Evolutionary conservation across 1,140 invertebrate genomes (phyloP), one percentile per base, ranked within the genome.

Genomic region (Ceratina australensis): DNA sequence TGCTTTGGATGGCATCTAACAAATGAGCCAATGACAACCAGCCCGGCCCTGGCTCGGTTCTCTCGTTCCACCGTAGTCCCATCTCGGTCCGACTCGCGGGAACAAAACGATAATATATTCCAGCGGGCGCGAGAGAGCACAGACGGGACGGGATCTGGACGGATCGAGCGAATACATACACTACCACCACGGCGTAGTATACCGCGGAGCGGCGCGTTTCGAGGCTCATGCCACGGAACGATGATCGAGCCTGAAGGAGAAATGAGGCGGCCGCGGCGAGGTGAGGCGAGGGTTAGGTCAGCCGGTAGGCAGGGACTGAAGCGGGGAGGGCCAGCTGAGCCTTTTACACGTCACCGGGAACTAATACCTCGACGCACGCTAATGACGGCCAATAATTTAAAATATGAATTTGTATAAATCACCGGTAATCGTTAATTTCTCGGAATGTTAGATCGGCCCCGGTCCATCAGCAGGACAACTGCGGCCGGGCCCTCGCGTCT

Each of bases 1-100:
- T 92, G 90, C 90, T 91, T 92, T 90, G 89, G 91, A 91, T 92
- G 91, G 91, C 91, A 87, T 90, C 89, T 92, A 92, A 92, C 91
- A 92, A 92, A 92, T 92, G 91, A 92, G 91, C 90, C 91, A 92
- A 92, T 92, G 91, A 92, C 91, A 92, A 91, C 90, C 90, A 89
- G 86, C 90, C 86, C 88, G 85, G 87, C 86, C 82, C 85, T 81
- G 86, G 79, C 85, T 87, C 81, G 72, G 82, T 47, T 78, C 65
- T 85, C 81, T 80, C 67, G 18, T 67, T 74, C 78, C 49, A n/a
- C 60, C 64, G 63, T 79, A 50, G 22, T 26, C 61, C 57, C 71
- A 64, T 84, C 83, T 85, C 79, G 81, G 84, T 87, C 75, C 47
- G 71, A 78, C 78, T 83, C 81, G 54, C 79, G 86, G 84, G 90